These are phyloP conservation scores for Casuarius casuarius DNA, from an alignment of 2,113 vertebrate species.

Conservation along the genomic window DNA sequence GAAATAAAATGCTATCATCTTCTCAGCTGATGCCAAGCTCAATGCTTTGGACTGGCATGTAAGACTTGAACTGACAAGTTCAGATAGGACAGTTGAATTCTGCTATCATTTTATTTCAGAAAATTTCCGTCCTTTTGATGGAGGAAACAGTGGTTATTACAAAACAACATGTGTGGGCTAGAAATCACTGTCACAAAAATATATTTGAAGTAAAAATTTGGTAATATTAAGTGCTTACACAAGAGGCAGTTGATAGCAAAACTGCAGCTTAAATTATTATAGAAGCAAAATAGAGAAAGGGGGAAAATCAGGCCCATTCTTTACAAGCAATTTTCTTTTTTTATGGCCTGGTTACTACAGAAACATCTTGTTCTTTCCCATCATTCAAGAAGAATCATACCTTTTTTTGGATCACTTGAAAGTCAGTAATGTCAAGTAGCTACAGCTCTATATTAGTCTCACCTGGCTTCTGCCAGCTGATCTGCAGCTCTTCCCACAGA, in stretches of 20 bases:
- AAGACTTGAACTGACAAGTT: neutral
- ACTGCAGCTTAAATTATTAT: slow-evolving; percentile 22
- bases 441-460: neutral
- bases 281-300: neutral
- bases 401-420: slow-evolving; percentile 31
- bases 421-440: slow-evolving; percentile 39
- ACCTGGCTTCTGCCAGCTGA: slow-evolving; percentile 1
- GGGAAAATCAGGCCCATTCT: slow-evolving; percentile 25
- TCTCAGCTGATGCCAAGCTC: neutral
- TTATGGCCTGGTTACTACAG: slow-evolving; percentile 33
- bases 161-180: neutral
- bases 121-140: neutral
- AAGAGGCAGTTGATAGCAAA: slow-evolving; percentile 37
- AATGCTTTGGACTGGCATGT: neutral
- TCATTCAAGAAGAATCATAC: neutral
- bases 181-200: neutral
- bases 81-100: neutral
- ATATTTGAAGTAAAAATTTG: neutral
- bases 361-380: slow-evolving; percentile 52
- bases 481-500: neutral
- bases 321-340: slow-evolving; percentile 54
- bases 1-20: slow-evolving; percentile 29
- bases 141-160: slow-evolving; percentile 12
- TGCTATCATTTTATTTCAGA: slow-evolving; percentile 7
- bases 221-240: slow-evolving; percentile 29